phyloP scores from a whole-genome alignment of 1,140 invertebrate species.

The Sitophilus oryzae region DNA sequence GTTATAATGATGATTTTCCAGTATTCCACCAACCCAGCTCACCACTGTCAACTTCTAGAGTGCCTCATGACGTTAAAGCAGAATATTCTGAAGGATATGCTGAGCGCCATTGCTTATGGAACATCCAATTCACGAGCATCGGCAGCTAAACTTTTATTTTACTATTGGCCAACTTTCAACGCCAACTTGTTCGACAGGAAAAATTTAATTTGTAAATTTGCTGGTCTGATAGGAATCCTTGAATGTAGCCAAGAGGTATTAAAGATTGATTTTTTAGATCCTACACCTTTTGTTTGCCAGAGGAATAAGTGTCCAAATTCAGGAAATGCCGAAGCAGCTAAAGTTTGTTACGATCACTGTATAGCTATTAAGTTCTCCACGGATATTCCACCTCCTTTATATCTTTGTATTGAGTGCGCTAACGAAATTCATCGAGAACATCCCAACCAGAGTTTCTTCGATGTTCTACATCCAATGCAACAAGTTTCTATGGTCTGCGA shows the following conservation, averaged over 20 bases:
- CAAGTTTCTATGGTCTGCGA: slow-evolving; percentile 93
- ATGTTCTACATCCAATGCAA: slow-evolving; percentile 90
- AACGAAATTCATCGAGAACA: slow-evolving; percentile 82
- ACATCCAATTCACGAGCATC: slow-evolving; percentile 84
- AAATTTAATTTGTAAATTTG: slow-evolving; percentile 82
- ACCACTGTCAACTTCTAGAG: slow-evolving; percentile 91
- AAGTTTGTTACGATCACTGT: slow-evolving; percentile 85
- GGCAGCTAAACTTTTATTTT: slow-evolving; percentile 94
- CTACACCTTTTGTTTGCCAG: slow-evolving; percentile 76
- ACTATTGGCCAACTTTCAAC: slow-evolving; percentile 99
- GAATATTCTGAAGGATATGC: slow-evolving; percentile 84
- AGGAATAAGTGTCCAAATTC: slow-evolving; percentile 78
- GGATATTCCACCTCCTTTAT: slow-evolving; percentile 87
- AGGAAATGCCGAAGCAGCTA: slow-evolving; percentile 79
- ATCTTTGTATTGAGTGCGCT: slow-evolving; percentile 94
- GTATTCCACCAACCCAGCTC: slow-evolving; percentile 85
- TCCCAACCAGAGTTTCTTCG: slow-evolving; percentile 80
- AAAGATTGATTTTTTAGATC: slow-evolving; percentile 46
- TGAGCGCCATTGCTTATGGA: slow-evolving; percentile 95
- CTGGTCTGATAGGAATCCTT: too few relatives aligned
- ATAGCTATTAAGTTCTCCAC: slow-evolving; percentile 76
- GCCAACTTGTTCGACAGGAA: slow-evolving; percentile 87
- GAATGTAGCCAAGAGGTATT: too few relatives aligned
- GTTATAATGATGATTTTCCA: slow-evolving; percentile 98
- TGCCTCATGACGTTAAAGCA: slow-evolving; percentile 89